These are phyloP conservation scores for Manduca sexta DNA, from an alignment of 1,140 invertebrate genomes.

Conservation along the genomic window DNA sequence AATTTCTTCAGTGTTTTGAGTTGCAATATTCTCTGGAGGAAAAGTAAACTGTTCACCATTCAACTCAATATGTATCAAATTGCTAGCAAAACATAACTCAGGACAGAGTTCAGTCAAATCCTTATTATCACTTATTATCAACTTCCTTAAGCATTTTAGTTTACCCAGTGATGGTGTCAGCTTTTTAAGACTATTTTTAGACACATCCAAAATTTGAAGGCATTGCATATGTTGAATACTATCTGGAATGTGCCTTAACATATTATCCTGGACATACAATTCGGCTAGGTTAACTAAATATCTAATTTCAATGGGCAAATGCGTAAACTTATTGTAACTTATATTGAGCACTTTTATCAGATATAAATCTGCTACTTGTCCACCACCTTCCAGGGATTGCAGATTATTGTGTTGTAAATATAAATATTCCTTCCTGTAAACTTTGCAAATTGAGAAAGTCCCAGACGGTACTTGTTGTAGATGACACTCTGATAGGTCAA, in stretches of 20 bases:
- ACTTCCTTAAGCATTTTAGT: constrained; percentile 73
- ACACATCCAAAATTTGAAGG: constrained; percentile 80
- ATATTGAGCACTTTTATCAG: constrained; percentile 81
- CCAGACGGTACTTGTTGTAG: constrained; percentile 80
- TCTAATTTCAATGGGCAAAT: constrained; percentile 76
- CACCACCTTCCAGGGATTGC: constrained; percentile 79
- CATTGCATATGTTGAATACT: constrained; percentile 76
- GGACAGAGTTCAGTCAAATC: constrained; percentile 75
- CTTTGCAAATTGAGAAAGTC: constrained; percentile 84
- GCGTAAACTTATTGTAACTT: constrained; percentile 79
- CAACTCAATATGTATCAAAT: constrained; percentile 75
- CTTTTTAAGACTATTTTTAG: constrained; percentile 79
- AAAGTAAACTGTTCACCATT: constrained; percentile 77
- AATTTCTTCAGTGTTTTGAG: constrained; percentile 76
- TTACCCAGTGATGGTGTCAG: constrained; percentile 79
- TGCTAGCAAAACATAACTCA: constrained; percentile 75
- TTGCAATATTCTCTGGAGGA: constrained; percentile 76
- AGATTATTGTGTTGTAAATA: constrained; percentile 80
- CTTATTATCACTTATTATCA: constrained; percentile 76
- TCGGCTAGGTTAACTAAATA: constrained; percentile 78
- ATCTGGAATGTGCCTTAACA: constrained; percentile 78
- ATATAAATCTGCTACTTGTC: constrained; percentile 79
- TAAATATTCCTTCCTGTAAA: constrained; percentile 82
- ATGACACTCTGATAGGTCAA: constrained; percentile 83
- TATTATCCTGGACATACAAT: constrained; percentile 79